These are phyloP conservation scores for Drosophila athabasca DNA, from an alignment of 1,140 invertebrate species.

Conservation along the genomic window DNA sequence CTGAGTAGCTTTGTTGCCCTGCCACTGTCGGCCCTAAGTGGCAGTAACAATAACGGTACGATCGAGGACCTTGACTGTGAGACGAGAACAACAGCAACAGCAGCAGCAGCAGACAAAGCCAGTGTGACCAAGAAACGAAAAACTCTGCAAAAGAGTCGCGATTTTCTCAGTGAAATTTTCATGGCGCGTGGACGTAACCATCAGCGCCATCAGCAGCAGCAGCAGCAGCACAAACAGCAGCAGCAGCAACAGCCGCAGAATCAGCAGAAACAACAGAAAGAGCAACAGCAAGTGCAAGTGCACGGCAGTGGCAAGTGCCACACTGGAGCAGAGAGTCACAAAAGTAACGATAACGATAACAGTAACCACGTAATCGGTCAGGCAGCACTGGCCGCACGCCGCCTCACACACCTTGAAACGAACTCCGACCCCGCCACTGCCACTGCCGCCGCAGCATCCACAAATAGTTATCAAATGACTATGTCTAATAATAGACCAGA, in stretches of 20 bases:
- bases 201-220: conserved; percentile 60
- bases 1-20: conserved; percentile 38
- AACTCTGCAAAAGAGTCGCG: conserved; percentile 73
- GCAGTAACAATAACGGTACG: background rate
- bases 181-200: conserved; percentile 83
- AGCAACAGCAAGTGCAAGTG: conserved; percentile 5
- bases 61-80: conserved; percentile 7
- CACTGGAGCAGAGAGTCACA: conserved; percentile 34
- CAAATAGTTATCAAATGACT: conserved; percentile 83
- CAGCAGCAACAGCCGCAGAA: conserved; percentile 33
- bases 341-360: conserved; percentile 47
- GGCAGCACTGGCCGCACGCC: conserved; percentile 35
- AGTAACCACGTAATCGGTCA: conserved; percentile 60
- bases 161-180: conserved; percentile 77
- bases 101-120: background rate
- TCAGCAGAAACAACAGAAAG: conserved; percentile 30
- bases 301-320: conserved; percentile 22
- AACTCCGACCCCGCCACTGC: conserved; percentile 82
- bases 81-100: background rate
- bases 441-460: conserved; percentile 55
- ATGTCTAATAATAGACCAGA: conserved; percentile 79
- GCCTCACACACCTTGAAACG: conserved; percentile 77
- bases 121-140: conserved; percentile 54
- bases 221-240: conserved; percentile 45
- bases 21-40: conserved; percentile 11